Base-by-base conservation (phyloP, 2,888 invertebrate genomes). In the Lagria hirta region DNA sequence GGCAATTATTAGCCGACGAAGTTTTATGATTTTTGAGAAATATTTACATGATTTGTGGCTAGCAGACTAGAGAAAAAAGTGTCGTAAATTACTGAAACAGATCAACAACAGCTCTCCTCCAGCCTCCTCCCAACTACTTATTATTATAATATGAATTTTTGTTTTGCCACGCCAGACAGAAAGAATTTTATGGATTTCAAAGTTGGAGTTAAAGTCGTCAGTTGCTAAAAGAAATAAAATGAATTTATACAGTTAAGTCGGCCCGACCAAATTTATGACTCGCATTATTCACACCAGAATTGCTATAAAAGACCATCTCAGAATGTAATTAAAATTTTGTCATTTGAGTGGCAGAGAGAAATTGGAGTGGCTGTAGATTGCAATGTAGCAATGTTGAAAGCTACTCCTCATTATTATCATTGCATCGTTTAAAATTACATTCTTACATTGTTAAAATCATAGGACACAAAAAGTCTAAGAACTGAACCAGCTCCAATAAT, bases 21-120 rank as follows among this genome's bases (percentile, higher is more conserved):
- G 36, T 54, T 54, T 54, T 52, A 55, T 45, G 52, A 52, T 55
- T 51, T 54, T 53, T 48, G 38, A 52, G 52, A 55, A 56, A 51
- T 48, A 36, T 49, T 43, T 29, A 35, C 33, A 45, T 52, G 54
- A 57, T 56, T 58, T 60, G 55, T 47, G 43, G 54, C 38, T 42
- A 40, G 44, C 51, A 48, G 30, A n/a, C n/a, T n/a, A n/a, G n/a
- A n/a, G 48, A 46, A 37, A 49, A 52, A 56, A 52, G 2, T 26
- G 26, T 36, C 23, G 22, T 38, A 38, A 38, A 38, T 38, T 38
- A 38, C 24, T 7, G 7, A 29, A 14, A 28, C 22, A 14, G n/a
- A 38, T 21, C 6, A 6, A 26, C 21, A 37, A n/a, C n/a, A n/a
- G n/a, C n/a, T n/a, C n/a, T n/a, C n/a, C n/a, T n/a, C n/a, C n/a